Conservation (phyloP, 2,888 invertebrate genomes). For the Caradrina clavipalpis region DNA sequence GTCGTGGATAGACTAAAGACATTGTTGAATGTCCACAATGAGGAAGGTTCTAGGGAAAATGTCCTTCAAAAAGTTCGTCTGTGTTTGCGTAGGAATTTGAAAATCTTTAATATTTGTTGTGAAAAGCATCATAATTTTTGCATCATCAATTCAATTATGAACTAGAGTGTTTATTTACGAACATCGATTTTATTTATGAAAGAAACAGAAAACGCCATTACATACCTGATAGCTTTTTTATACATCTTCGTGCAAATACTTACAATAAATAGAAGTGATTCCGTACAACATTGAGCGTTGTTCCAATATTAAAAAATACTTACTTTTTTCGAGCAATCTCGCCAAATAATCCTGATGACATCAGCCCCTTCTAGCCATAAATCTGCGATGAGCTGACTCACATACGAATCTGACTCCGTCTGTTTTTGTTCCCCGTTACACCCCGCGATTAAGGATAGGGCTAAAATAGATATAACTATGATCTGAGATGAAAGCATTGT, state of each 20-base stretch:
- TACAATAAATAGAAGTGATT: no score
- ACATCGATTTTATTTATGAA: not conserved
- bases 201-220: not conserved
- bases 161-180: not conserved
- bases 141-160: not conserved
- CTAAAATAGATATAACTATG: conserved; percentile 69
- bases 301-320: conserved; percentile 31
- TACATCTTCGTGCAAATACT: not conserved
- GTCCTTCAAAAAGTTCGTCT: conserved; percentile 13
- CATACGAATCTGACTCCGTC: conserved; percentile 78
- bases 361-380: conserved; percentile 88
- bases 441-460: conserved; percentile 68
- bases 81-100: not conserved
- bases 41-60: conserved; percentile 13
- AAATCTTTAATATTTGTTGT: not conserved
- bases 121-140: not conserved
- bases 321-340: conserved; percentile 89
- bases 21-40: conserved; percentile 57
- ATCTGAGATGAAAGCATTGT: conserved; percentile 71
- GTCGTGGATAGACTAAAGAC: conserved; percentile 56
- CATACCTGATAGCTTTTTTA: no score
- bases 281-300: no score
- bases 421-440: conserved; percentile 74
- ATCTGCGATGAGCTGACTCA: conserved; percentile 85
- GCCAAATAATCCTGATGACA: conserved; percentile 85